Evolutionary conservation across 2,888 invertebrate species (phyloP).

Genomic region (Ctena decussata): DNA sequence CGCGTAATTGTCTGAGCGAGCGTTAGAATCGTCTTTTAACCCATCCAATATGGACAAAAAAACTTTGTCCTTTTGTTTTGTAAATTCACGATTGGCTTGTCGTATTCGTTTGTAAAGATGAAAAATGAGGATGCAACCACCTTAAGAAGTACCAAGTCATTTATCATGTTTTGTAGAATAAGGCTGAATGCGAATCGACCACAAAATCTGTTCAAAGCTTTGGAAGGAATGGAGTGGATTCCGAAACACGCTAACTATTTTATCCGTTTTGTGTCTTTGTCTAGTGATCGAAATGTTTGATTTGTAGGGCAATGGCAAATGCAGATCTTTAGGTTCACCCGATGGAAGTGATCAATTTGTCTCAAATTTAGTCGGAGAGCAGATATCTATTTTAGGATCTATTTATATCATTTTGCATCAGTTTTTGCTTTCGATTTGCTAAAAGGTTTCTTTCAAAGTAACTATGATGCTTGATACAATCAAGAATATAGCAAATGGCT

Average conservation of each 20-base stretch:
- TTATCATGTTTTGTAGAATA: conserved; percentile 45
- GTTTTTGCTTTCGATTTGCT: too few species aligned
- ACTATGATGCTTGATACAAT: too few species aligned
- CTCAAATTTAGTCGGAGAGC: too few species aligned
- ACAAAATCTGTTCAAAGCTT: conserved; percentile 14
- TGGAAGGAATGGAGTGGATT: neutral
- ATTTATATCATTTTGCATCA: too few species aligned
- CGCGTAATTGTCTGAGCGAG: conserved; percentile 53
- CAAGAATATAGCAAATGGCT: too few species aligned
- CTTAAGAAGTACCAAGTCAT: conserved; percentile 50
- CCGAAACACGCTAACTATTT: conserved; percentile 11
- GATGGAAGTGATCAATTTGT: too few species aligned
- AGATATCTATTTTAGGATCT: too few species aligned
- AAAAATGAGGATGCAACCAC: conserved; percentile 61
- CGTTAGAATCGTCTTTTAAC: conserved; percentile 20
- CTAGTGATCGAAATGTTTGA: neutral
- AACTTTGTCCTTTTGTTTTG: conserved; percentile 51
- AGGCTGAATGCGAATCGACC: conserved; percentile 15
- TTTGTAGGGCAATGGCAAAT: too few species aligned
- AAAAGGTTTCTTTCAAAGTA: too few species aligned
- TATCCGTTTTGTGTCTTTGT: conserved; percentile 12
- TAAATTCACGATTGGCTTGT: conserved; percentile 24
- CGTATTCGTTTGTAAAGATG: conserved; percentile 34
- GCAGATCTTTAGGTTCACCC: too few species aligned
- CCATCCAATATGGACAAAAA: conserved; percentile 15